A percentile compares a stretch with the other conserved stretches of the same genome.
Evolutionary conservation across 2,888 invertebrate species (phyloP).

Genomic region (Leucania comma): DNA sequence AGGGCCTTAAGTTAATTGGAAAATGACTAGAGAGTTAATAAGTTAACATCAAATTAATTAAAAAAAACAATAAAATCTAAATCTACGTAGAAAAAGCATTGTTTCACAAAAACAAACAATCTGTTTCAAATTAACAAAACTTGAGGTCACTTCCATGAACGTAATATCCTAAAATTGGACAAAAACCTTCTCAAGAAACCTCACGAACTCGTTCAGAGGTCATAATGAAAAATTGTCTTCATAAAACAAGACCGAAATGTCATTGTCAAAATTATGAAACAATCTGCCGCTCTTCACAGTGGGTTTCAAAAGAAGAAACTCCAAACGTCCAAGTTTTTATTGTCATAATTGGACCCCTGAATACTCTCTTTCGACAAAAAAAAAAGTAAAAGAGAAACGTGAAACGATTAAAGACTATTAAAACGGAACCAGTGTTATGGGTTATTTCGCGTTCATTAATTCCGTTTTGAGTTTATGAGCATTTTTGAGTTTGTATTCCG

Average conservation of each 20-base stretch:
- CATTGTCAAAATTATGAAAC: constrained; percentile 42
- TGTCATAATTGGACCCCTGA: constrained; percentile 50
- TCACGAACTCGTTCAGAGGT: constrained; percentile 9
- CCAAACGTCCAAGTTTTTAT: constrained; percentile 47
- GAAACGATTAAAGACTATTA: constrained; percentile 51
- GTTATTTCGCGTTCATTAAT: constrained; percentile 52
- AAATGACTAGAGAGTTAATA: too few species aligned
- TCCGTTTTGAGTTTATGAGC: constrained; percentile 45
- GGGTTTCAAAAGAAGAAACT: constrained; percentile 37
- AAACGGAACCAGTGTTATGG: constrained; percentile 36
- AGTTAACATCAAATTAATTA: too few species aligned
- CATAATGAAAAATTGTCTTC: constrained; percentile 29
- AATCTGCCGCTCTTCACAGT: constrained; percentile 45
- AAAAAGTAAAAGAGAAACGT: constrained; percentile 22
- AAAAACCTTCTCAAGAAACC: constrained; percentile 9
- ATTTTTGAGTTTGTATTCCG: constrained; percentile 32
- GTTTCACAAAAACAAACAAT: neutral
- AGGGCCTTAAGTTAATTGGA: too few species aligned
- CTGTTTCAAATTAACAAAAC: constrained; percentile 3
- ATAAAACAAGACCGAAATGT: constrained; percentile 37
- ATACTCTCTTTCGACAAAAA: constrained; percentile 26
- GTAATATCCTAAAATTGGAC: constrained; percentile 4
- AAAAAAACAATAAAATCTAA: too few species aligned
- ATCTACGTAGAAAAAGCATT: neutral
- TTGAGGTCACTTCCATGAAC: neutral